Base-by-base conservation (phyloP, 1,140 invertebrate genomes). In the Acromyrmex charruanus region DNA sequence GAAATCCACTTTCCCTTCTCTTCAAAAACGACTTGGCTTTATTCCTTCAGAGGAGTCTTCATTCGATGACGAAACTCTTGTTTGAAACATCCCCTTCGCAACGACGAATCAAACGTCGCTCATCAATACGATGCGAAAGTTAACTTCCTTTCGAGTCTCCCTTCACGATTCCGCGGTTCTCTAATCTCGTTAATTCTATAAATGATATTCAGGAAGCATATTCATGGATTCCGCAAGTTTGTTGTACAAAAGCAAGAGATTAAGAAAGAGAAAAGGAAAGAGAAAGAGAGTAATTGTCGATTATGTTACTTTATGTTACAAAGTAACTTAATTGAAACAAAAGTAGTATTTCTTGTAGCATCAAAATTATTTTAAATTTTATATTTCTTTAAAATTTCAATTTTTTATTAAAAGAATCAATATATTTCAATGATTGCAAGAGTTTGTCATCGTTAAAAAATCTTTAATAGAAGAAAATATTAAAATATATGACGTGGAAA, bases 111-210 rank as follows among this genome's bases (percentile, higher is more conserved):
- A 61, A 39, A n/a, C 65, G 65, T 58, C 65, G 66, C 44, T 84
- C 69, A 63, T 84, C 80, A 75, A 84, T 84, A 75, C 69, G 25
- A 75, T 35, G 68, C 39, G 16, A 84, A 75, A 84, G 69, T 84
- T 84, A 74, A 84, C 80, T 84, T 75, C 53, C 55, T 55, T 51
- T 51, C 9, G 55, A 39, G 69, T 71, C 31, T 58, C 77, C 53
- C 66, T 58, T 55, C 63, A 63, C n/a, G 53, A 72, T 72, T 74
- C 44, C 55, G 39, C 39, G 51, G 14, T 25, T 61, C 59, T 25
- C 18, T 82, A 84, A 84, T 84, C 69, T 61, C 69, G 39, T 84
- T 84, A 74, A 75, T 75, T 84, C 55, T 10, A 31, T 28, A 25
- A 74, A 61, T 58, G 68, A 72, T 31, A 28, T 25, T 61, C 39